Evolutionary conservation across 2,888 invertebrate genomes (phyloP).

Genomic region (Gryllus longicercus): DNA sequence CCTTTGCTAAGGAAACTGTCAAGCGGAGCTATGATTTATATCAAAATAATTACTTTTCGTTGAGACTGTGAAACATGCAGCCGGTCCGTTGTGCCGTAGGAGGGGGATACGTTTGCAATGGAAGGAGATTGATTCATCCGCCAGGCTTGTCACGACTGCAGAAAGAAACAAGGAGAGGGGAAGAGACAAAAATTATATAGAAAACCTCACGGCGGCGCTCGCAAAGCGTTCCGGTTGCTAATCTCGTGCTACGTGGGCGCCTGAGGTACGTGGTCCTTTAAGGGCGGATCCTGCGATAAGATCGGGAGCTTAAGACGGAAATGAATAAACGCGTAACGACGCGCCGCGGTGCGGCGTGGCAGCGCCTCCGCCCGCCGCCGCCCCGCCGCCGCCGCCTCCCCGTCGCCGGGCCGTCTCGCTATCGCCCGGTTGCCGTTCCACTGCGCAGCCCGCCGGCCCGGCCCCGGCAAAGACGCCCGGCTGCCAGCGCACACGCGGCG

Average conservation of each 20-base stretch:
- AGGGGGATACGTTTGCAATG: slow-evolving; percentile 11
- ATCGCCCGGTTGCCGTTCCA: too few relatives aligned
- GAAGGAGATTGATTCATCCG: slow-evolving; percentile 28
- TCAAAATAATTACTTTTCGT: slow-evolving; percentile 47
- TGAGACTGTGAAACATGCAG: slow-evolving; percentile 30
- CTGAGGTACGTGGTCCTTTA: background rate
- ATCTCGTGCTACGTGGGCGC: slow-evolving; percentile 4
- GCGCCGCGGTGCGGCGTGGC: background rate
- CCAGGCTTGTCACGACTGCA: slow-evolving; percentile 18
- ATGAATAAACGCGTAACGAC: background rate
- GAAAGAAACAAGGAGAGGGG: slow-evolving; percentile 17
- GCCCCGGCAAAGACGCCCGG: too few relatives aligned
- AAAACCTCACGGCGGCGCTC: background rate
- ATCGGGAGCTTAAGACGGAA: slow-evolving; percentile 7
- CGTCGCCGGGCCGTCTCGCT: too few relatives aligned
- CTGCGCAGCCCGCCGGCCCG: too few relatives aligned
- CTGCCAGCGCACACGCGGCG: too few relatives aligned
- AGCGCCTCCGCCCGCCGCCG: too few relatives aligned
- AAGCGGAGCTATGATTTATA: slow-evolving; percentile 46
- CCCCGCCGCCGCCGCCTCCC: too few relatives aligned
- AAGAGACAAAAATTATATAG: background rate
- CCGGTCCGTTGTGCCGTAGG: slow-evolving; percentile 20
- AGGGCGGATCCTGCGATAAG: background rate
- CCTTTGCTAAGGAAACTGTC: slow-evolving; percentile 40
- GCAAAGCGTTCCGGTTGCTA: background rate